phyloP scores from a whole-genome alignment of 2,113 vertebrate genomes.

The Diadophis punctatus region DNA sequence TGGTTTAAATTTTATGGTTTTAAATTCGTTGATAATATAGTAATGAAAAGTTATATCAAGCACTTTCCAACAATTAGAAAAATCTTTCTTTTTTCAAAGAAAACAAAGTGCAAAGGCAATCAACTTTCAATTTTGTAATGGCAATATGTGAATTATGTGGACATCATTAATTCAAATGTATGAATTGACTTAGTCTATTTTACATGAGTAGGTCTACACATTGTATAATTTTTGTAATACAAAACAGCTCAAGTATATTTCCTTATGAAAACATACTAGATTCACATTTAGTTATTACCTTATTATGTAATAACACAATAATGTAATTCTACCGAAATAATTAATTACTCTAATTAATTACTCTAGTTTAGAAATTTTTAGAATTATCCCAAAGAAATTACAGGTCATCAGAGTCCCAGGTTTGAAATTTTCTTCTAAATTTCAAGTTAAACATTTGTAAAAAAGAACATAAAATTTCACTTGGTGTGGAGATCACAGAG shows the following conservation, averaged over 20 bases:
- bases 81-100: neutral
- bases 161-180: conserved; percentile 25
- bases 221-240: neutral
- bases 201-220: conserved; percentile 21
- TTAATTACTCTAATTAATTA: neutral
- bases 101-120: conserved; percentile 6
- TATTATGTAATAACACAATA: neutral
- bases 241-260: neutral
- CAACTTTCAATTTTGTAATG: conserved; percentile 9
- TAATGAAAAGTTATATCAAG: neutral
- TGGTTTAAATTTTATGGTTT: neutral
- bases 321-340: neutral
- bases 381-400: neutral
- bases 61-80: conserved; percentile 21
- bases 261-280: neutral
- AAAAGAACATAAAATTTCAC: neutral
- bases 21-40: conserved; percentile 18
- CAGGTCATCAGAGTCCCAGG: neutral
- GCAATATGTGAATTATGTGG: conserved; percentile 23
- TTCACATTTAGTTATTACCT: neutral
- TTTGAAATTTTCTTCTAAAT: neutral
- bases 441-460: neutral
- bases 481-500: neutral
- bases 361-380: neutral
- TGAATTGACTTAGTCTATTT: neutral